Percentiles rank a stretch among this genome's conserved stretches.
Conservation (phyloP, 2,888 invertebrate genomes). For the Melieria picta region DNA sequence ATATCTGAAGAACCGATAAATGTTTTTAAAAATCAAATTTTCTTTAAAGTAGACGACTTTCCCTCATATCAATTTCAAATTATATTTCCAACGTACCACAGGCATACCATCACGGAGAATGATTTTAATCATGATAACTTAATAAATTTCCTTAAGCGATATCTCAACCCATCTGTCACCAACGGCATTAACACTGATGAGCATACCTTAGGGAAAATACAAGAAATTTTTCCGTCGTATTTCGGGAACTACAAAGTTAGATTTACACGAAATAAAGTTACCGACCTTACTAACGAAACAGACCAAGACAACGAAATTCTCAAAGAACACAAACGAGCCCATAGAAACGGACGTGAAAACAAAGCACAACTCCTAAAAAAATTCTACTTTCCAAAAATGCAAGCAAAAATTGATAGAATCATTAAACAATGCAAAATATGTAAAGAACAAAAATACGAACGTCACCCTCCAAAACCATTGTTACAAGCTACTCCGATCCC, state of each 20-base stretch:
- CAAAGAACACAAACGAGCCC: conserved; percentile 2
- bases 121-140: conserved; percentile 12
- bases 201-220: conserved; percentile 18
- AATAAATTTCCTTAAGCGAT: conserved; percentile 2
- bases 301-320: conserved; percentile 29
- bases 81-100: no score
- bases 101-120: background rate
- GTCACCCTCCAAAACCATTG: conserved; percentile 15
- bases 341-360: no score
- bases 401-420: conserved; percentile 17
- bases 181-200: conserved; percentile 29
- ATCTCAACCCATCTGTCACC: conserved; percentile 26
- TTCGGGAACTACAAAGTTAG: conserved; percentile 32
- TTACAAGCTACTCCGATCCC: conserved; percentile 16
- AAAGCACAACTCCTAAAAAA: background rate
- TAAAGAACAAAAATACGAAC: conserved; percentile 26
- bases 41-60: conserved; percentile 16
- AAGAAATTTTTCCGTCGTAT: conserved; percentile 26
- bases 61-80: conserved; percentile 31
- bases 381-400: conserved; percentile 15
- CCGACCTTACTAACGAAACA: conserved; percentile 14
- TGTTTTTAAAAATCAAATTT: conserved; percentile 41
- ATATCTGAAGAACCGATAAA: conserved; percentile 37
- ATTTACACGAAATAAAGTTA: conserved; percentile 13
- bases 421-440: conserved; percentile 22